Base-by-base conservation (phyloP, 2,113 vertebrate genomes). In the Cebidichthys violaceus region DNA sequence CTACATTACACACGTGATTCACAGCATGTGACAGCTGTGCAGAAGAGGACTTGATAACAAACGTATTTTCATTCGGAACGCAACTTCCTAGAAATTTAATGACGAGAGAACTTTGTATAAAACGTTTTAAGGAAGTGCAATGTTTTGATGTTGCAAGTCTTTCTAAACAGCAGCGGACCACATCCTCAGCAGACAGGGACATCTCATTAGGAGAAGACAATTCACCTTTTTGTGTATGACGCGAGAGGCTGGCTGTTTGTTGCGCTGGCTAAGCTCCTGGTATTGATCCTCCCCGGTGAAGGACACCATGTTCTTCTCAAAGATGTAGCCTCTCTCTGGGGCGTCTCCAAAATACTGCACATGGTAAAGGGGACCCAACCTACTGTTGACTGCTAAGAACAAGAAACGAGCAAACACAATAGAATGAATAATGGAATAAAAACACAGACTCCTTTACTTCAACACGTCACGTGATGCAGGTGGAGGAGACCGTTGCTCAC, bases 261-360 rank as follows among this genome's bases (percentile, higher is more conserved):
- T 97, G 82, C 96, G 94, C 62, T 96, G 95, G 92, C 83, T 95
- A 0, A 99, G 94, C 15, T 96, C 94, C 31, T 97, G 95, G 90
- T 97, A 99, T 31, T 99, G 98, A 54, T 96, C 94, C 92, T 96
- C 96, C 75, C 96, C 97, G 74, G 95, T 96, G 83, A 99, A 99
- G 18, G 95, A 87, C 27, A 97, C 97, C 87, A 99, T 96, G 92
- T 96, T 98, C 92, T 97, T 99, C 92, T 98, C 98, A 90, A 97
- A 98, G 87, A 99, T 95, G 95, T 98, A 99, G 14, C 97, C 97
- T 92, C 97, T 95, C 90, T 99, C 98, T 6, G 97, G 97, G 37
- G 96, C 95, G 29, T 99, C 96, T 47, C 98, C 97, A 89, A 99
- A 99, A 92, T 99, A 99, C 93, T 99, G 98, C 41, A 99, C 96